Evolutionary conservation across 2,797 vertebrate species (phyloP), one percentile per base, ranked within the genome.

Genomic region (Mallotus villosus): DNA sequence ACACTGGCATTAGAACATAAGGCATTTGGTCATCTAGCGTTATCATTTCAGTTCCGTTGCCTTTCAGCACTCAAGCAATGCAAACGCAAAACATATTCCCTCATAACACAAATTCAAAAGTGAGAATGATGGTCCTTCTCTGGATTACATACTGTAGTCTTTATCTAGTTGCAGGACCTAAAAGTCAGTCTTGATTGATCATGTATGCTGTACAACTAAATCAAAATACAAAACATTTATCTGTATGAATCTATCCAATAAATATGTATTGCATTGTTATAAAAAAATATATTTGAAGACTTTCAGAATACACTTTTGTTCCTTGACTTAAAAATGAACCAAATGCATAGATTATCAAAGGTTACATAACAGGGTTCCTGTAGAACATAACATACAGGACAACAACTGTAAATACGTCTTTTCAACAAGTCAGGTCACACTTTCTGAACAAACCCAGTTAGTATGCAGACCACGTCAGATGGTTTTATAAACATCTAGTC

Each of bases 181-280:
- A 46, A 12, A 46, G 41, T 46, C 41, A 12, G 9, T 46, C 9
- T 46, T 46, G 41, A 46, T 46, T 46, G 41, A 46, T 46, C 21
- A 59, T 49, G 32, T 60, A 71, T 27, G 41, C 9, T 74, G 63
- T 66, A 72, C 62, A 77, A 51, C 75, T 37, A 81, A 81, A 80
- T 69, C 2, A 81, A 81, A 12, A 34, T 81, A 81, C 24, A 82
- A 88, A 88, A 85, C 41, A 82, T 78, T 77, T 64, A 55, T 87
- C 49, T 41, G 65, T 84, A 81, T 81, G 79, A 84, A 86, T 85
- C 87, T 82, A 87, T 89, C 24, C 73, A 89, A 92, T 90, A 91
- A 91, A 92, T 92, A 92, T 58, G 78, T 77, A 86, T 82, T 88
- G 82, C 72, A 77, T 77, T 70, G 63, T 85, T 90, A 88, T 64